phyloP scores from a whole-genome alignment of 2,113 vertebrate genomes.

The Chaetops frenatus region DNA sequence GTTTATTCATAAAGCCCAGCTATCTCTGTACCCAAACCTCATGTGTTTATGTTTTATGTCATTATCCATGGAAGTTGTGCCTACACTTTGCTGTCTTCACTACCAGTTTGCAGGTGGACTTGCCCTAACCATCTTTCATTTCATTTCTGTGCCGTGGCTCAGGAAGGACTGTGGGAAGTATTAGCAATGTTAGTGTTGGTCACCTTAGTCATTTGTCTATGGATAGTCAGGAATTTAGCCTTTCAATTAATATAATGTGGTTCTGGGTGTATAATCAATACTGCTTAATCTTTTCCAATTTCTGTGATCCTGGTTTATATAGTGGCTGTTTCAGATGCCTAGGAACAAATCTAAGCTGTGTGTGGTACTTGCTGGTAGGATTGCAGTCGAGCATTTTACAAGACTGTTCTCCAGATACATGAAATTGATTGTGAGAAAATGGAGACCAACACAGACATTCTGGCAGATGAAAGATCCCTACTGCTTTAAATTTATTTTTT shows the following conservation, averaged over 20 bases:
- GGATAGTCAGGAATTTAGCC: not conserved
- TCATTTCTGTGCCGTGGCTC: not conserved
- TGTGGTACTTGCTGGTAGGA: not conserved
- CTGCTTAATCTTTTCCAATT: not conserved
- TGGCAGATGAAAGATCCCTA: not conserved
- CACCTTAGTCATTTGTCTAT: not conserved
- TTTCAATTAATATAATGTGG: not conserved
- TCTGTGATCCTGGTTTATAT: not conserved
- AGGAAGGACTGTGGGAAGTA: not conserved
- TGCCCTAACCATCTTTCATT: not conserved
- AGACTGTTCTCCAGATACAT: not conserved
- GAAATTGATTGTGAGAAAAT: not conserved
- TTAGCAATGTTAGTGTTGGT: not conserved
- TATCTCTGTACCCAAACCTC: not conserved
- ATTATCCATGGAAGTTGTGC: rapidly evolving
- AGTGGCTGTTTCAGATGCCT: not conserved
- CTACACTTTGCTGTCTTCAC: not conserved
- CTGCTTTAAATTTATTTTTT: not conserved
- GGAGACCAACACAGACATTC: not conserved
- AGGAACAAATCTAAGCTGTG: not conserved
- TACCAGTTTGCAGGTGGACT: not conserved
- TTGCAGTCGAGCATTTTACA: not conserved
- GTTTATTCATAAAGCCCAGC: not conserved
- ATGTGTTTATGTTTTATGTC: not conserved
- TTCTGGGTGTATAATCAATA: not conserved